These are phyloP conservation scores for Heliconius congener DNA, from an alignment of 1,140 invertebrate species.

Conservation along the genomic window DNA sequence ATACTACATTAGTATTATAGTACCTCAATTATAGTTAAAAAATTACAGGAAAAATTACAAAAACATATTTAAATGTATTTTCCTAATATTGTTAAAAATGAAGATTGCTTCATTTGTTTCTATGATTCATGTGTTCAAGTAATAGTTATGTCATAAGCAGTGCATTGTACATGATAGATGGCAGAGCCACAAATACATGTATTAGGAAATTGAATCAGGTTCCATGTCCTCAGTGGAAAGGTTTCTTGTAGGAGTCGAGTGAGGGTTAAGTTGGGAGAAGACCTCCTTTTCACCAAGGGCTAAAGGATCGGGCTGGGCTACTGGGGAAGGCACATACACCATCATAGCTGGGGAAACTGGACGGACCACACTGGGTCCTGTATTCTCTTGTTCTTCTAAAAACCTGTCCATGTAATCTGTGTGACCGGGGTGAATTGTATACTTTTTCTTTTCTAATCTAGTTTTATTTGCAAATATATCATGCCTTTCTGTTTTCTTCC, in stretches of 20 bases:
- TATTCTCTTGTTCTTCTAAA: constrained; percentile 89
- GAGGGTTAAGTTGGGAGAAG: constrained; percentile 72
- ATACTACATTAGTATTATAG: too few relatives aligned
- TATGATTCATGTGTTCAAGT: constrained; percentile 7
- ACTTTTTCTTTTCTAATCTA: constrained; percentile 93
- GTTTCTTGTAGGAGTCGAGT: constrained; percentile 62
- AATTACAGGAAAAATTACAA: too few relatives aligned
- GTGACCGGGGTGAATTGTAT: constrained; percentile 90
- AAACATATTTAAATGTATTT: too few relatives aligned
- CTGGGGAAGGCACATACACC: constrained; percentile 70
- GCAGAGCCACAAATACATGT: constrained; percentile 58
- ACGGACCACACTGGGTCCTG: constrained; percentile 61
- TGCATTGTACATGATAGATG: constrained; percentile 52
- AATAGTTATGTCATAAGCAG: constrained; percentile 37
- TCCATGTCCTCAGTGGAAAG: constrained; percentile 69
- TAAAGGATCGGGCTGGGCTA: constrained; percentile 74
- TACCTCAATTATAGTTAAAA: too few relatives aligned
- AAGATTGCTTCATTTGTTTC: too few relatives aligned
- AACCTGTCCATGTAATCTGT: constrained; percentile 95
- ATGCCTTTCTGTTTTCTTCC: constrained; percentile 99
- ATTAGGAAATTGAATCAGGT: constrained; percentile 71
- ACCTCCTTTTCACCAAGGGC: constrained; percentile 78
- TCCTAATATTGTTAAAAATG: too few relatives aligned
- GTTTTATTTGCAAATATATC: constrained; percentile 94
- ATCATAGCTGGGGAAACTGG: constrained; percentile 76